Conservation (phyloP, 37 sponge, comb jelly and placozoan species). For the Petrosia ficiformis region DNA sequence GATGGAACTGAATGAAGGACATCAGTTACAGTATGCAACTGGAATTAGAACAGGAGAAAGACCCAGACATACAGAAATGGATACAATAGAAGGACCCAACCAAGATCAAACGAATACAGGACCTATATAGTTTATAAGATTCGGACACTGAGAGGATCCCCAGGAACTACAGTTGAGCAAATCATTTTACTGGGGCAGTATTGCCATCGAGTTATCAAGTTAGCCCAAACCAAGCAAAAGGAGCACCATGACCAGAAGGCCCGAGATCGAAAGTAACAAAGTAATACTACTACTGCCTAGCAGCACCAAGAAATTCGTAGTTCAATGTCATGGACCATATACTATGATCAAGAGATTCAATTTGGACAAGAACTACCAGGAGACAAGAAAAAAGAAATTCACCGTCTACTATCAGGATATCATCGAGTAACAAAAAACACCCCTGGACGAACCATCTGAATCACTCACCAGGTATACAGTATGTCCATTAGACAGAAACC, state of each 20-base stretch:
- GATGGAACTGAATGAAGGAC: background rate
- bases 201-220: conserved; percentile 19
- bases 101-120: background rate
- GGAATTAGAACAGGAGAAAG: background rate
- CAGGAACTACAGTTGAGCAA: conserved; percentile 12
- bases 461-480: conserved; percentile 11
- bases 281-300: conserved; percentile 56
- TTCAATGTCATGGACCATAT: conserved; percentile 54
- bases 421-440: background rate
- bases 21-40: background rate
- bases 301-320: conserved; percentile 2
- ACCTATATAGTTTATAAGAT: background rate
- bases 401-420: background rate
- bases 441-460: conserved; percentile 35
- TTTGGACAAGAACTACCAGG: background rate
- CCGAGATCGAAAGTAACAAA: conserved; percentile 32
- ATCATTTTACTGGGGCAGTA: conserved; percentile 41
- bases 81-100: too few species aligned
- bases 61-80: conserved; percentile 1
- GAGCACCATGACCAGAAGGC: conserved; percentile 35
- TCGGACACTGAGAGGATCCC: background rate
- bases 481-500: conserved; percentile 9
- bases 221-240: conserved; percentile 47
- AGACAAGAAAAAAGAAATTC: conserved; percentile 1
- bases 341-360: background rate